Conservation (phyloP, 2,797 vertebrate species). For the Okamejei kenojei region DNA sequence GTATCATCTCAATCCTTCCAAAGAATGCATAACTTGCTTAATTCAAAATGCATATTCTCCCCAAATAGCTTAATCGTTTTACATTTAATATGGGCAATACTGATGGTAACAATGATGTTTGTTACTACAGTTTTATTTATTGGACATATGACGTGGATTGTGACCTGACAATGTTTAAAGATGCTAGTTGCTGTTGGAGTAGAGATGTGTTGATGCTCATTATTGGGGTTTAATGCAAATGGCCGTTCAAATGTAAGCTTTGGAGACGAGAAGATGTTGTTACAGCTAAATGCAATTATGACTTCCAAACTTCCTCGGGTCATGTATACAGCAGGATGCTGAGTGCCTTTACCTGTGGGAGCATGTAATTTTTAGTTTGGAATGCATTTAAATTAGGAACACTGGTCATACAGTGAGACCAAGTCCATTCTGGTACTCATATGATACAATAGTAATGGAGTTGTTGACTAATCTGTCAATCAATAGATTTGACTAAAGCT, state of each 20-base stretch:
- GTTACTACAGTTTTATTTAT: background rate
- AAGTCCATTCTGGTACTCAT: background rate
- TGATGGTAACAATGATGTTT: background rate
- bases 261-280: background rate
- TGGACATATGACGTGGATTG: background rate
- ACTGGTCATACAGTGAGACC: background rate
- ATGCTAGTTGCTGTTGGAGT: background rate
- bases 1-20: too few species aligned
- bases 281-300: background rate
- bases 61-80: background rate
- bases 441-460: background rate
- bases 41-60: background rate
- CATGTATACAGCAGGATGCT: background rate
- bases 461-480: background rate
- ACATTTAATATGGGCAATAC: background rate
- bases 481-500: background rate
- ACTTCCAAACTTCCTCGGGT: background rate
- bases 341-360: background rate
- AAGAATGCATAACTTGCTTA: background rate
- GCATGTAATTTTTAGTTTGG: background rate
- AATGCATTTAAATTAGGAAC: background rate
- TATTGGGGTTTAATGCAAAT: background rate
- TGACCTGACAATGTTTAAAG: background rate
- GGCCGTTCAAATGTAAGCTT: background rate
- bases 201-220: background rate